Evolutionary conservation across 1,140 invertebrate species (phyloP).

Genomic region (Mamestra configurata): DNA sequence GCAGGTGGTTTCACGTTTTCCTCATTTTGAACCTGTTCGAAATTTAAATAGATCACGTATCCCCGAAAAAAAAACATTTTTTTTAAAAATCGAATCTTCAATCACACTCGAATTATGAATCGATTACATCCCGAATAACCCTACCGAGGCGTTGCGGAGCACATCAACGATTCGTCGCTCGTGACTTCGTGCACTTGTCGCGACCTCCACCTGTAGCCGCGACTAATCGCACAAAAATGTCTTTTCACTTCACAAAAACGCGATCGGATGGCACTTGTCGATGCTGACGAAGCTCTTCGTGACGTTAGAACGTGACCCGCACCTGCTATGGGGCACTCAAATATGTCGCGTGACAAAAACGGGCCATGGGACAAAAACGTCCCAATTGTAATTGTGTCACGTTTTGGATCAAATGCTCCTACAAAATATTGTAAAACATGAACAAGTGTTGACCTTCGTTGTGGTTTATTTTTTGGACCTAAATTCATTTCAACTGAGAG

Average conservation of each 20-base stretch:
- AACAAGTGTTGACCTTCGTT: constrained; percentile 25
- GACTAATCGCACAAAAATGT: constrained; percentile 67
- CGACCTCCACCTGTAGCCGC: constrained; percentile 74
- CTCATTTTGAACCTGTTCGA: neutral
- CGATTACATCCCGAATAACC: constrained; percentile 39
- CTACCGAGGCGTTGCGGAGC: constrained; percentile 56
- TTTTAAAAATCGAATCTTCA: constrained; percentile 33
- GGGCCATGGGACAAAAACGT: constrained; percentile 34
- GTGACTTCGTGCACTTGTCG: constrained; percentile 63
- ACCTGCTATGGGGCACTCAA: constrained; percentile 58
- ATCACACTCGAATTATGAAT: constrained; percentile 27
- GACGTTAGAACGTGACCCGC: constrained; percentile 61
- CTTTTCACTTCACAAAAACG: constrained; percentile 58
- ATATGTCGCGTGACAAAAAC: constrained; percentile 60
- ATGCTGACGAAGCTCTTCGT: constrained; percentile 65
- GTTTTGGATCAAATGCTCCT: constrained; percentile 32
- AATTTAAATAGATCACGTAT: constrained; percentile 28
- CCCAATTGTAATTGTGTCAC: constrained; percentile 47
- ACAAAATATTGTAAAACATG: constrained; percentile 17
- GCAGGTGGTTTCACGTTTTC: no score
- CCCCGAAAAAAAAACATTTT: constrained; percentile 7
- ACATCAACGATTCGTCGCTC: constrained; percentile 60
- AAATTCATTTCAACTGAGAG: constrained; percentile 6
- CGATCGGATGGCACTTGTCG: constrained; percentile 59
- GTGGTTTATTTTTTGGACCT: constrained; percentile 23